Base-by-base conservation (phyloP, 2,888 invertebrate genomes). In the Clusia tigrina region DNA sequence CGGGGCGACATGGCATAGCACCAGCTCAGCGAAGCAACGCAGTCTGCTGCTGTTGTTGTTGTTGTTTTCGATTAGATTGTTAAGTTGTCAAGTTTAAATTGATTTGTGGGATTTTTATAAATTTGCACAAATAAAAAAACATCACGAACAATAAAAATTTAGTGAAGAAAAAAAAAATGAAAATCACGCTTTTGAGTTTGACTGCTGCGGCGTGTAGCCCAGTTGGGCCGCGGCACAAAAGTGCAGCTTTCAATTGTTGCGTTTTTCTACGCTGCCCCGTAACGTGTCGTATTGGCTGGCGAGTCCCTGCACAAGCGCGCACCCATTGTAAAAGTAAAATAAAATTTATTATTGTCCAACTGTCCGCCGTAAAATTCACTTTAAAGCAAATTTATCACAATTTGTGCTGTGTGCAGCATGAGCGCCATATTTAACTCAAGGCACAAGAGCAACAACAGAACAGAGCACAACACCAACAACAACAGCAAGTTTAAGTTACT, bases 331-430 rank as follows among this genome's bases (percentile, higher is more conserved):
- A 48, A 48, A 48, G 22, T 20, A 22, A 18, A 48, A 20, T 22
- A 20, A 20, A 48, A 48, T 48, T 48, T 48, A 48, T 48, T 48
- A 20, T 48, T 18, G 48, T 48, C 48, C 48, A 48, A 22, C 48
- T 48, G 22, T 42, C 10, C 12, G 12, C 15, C 9, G 42, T 12
- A n/a, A 3, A 48, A 78, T 79, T 79, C 77, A 78, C 77, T 79
- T 78, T 78, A 78, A 72, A 73, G 75, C 77, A 74, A 77, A 79
- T 79, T 79, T 79, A 79, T 79, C 78, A 79, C 79, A 79, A 79
- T 79, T 78, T 78, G 76, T 75, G 77, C 69, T 71, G n/a, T 67
- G 17, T 62, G 63, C 63, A 56, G 64, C 58, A 57, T 54, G 60
- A 58, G 48, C 42, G 18, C 67, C 74, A 75, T 75, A 71, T 37